These are phyloP conservation scores for Bufotes viridis DNA, from an alignment of 2,797 vertebrate genomes.

Conservation along the genomic window DNA sequence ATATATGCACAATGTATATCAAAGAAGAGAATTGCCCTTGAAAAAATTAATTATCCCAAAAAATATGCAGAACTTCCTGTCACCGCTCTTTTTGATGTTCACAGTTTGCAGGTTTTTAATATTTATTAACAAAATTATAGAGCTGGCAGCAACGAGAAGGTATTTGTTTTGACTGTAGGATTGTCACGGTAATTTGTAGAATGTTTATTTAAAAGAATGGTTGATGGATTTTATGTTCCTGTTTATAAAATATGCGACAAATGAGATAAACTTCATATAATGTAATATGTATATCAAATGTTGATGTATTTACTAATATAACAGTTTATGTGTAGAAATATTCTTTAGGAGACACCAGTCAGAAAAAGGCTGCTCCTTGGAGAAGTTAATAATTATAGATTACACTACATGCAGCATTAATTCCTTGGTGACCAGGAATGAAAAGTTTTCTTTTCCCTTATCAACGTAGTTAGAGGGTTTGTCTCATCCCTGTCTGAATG, in stretches of 20 bases:
- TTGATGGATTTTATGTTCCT: slow-evolving; percentile 11
- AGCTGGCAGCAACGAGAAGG: not conserved
- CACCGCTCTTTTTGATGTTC: slow-evolving; percentile 28
- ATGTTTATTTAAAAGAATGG: slow-evolving; percentile 22
- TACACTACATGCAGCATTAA: not conserved
- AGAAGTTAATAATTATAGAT: not conserved
- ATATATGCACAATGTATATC: slow-evolving; percentile 10
- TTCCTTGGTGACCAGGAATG: not conserved
- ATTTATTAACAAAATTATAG: slow-evolving; percentile 37
- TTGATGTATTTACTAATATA: slow-evolving; percentile 11
- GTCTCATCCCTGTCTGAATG: not conserved
- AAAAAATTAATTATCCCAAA: slow-evolving; percentile 29
- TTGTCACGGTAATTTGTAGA: slow-evolving; percentile 29
- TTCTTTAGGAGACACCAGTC: not conserved
- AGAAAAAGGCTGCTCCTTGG: slow-evolving; percentile 11
- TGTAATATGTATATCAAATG: not conserved
- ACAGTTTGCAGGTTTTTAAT: slow-evolving; percentile 34
- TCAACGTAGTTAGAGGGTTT: not conserved
- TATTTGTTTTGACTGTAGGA: not conserved
- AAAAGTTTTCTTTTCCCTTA: too few relatives aligned
- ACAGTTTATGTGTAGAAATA: not conserved
- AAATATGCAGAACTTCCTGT: slow-evolving; percentile 23
- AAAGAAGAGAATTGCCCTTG: slow-evolving; percentile 8
- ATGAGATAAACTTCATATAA: slow-evolving; percentile 12
- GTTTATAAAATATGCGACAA: slow-evolving; percentile 10